Base-by-base conservation (phyloP, 2,888 invertebrate genomes). In the Hymenopus coronatus region DNA sequence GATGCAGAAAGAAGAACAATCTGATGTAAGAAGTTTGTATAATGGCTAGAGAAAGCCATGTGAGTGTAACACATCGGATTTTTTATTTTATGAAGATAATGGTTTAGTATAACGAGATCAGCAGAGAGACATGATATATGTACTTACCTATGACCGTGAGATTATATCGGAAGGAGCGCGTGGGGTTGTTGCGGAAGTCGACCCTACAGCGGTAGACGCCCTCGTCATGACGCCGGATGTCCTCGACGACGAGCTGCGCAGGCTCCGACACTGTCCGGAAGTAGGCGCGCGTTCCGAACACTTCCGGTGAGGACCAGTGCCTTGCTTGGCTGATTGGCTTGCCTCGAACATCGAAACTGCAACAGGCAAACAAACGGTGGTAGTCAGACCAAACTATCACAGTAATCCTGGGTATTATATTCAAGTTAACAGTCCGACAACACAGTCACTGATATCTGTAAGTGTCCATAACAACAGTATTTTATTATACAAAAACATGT, bases 151-250 rank as follows among this genome's bases (percentile, higher is more conserved):
- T 97, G 91, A 98, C 97, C 91, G 97, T 97, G 92, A 98, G 96
- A 94, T 98, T 97, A 94, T 98, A 97, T 92, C 97, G 95, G 94
- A 97, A 96, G 94, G 97, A 97, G 93, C 97, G 96, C 90, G 98
- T 98, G 94, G 98, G 98, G 91, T 97, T 97, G 93, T 97, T 97
- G 91, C 97, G 95, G 94, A 98, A 98, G 95, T 98, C 98, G 91
- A 98, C 97, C 90, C 98, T 94, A 93, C 98, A 98, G 91, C 98
- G 95, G 94, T 98, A 98, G 91, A 97, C 96, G 92, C 98, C 98
- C 93, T 98, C 97, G 93, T 98, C 98, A 92, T 96, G 96, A 85
- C 97, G 95, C 94, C 97, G 96, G 92, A 98, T 96, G 94, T 97
- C 97, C 92, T 97, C 97, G 90, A 98, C 95, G 82, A 97, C 96